Evolutionary conservation across 2,797 vertebrate genomes (phyloP).

Genomic region (Pterois miles): DNA sequence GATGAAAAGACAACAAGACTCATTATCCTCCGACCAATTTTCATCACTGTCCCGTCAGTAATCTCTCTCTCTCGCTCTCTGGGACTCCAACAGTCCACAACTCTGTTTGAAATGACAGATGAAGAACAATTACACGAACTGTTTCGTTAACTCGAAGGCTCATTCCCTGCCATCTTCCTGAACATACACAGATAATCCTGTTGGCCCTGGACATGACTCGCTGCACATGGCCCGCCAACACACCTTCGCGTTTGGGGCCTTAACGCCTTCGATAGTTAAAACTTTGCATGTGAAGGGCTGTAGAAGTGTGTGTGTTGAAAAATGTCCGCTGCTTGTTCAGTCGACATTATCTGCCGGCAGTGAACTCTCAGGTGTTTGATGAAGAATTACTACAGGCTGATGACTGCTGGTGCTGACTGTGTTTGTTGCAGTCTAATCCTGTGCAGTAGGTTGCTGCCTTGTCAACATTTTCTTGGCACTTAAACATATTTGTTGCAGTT

Average conservation of each 20-base stretch:
- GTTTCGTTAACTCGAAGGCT: constrained; percentile 72
- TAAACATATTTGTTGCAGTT: constrained; percentile 31
- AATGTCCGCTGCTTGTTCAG: constrained; percentile 22
- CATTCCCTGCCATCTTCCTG: constrained; percentile 63
- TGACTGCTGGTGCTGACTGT: constrained; percentile 45
- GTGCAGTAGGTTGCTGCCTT: constrained; percentile 27
- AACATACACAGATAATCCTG: constrained; percentile 70
- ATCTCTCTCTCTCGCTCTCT: constrained; percentile 32
- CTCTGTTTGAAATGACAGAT: constrained; percentile 79
- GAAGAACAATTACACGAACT: constrained; percentile 79
- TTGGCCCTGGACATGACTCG: constrained; percentile 53
- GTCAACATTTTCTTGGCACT: constrained; percentile 49
- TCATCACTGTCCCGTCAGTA: constrained; percentile 83
- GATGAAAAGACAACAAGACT: constrained; percentile 79
- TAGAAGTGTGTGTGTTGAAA: constrained; percentile 4
- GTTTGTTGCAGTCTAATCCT: constrained; percentile 40
- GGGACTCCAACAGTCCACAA: constrained; percentile 47
- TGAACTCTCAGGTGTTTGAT: constrained; percentile 43
- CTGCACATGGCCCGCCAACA: constrained; percentile 29
- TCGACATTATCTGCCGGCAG: constrained; percentile 11
- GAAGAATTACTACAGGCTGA: constrained; percentile 55
- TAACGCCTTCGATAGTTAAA: not conserved
- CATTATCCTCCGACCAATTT: constrained; percentile 83
- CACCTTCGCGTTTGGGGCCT: constrained; percentile 22
- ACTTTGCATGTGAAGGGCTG: not conserved